These are phyloP conservation scores for Plebejus anna DNA, from an alignment of 2,888 invertebrate species.

Conservation along the genomic window DNA sequence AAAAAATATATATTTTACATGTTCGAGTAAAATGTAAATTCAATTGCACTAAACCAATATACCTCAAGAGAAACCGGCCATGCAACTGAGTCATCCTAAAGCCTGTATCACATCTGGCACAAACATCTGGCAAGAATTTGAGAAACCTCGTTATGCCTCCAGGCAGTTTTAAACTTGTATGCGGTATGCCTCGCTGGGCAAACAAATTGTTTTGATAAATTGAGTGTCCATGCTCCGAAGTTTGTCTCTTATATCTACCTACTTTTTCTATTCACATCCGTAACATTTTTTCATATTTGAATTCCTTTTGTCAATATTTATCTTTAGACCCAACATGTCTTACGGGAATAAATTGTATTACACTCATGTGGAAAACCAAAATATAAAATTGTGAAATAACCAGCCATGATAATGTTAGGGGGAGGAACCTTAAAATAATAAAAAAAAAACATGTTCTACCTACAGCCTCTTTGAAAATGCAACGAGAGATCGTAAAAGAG, in stretches of 20 bases:
- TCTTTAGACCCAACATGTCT: neutral
- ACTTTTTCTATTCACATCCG: neutral
- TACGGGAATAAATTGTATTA: neutral
- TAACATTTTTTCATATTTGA: neutral
- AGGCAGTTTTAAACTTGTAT: slow-evolving; percentile 2
- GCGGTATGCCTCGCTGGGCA: neutral
- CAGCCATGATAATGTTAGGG: no score
- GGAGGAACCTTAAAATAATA: no score
- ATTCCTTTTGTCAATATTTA: neutral
- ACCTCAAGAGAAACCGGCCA: neutral
- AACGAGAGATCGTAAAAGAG: neutral
- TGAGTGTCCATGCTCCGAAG: neutral
- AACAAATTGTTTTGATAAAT: slow-evolving; percentile 14
- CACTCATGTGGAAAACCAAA: no score
- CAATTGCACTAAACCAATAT: neutral
- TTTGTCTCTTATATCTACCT: neutral
- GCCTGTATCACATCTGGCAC: slow-evolving; percentile 19
- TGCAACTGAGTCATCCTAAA: neutral
- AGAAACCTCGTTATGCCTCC: neutral
- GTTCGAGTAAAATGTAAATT: neutral
- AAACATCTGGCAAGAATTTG: slow-evolving; percentile 19
- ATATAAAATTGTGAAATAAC: no score
- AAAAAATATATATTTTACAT: neutral
- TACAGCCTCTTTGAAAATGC: neutral
- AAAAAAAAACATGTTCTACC: no score